Evolutionary conservation across 2,888 invertebrate genomes (phyloP), one percentile per base, ranked within the genome.

Genomic region (Mythimna albipuncta): DNA sequence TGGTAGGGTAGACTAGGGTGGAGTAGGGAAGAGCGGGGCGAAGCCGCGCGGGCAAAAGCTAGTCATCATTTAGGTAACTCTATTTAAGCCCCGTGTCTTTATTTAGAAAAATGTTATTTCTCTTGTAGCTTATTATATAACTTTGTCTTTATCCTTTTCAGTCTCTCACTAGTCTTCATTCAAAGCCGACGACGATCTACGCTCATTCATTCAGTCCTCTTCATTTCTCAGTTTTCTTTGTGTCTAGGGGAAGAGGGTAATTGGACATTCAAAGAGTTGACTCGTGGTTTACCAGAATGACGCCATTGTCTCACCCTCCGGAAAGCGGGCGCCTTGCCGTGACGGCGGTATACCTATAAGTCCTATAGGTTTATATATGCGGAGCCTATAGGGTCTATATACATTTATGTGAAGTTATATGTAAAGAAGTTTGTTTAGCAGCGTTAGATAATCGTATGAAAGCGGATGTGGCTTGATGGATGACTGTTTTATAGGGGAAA

Each of bases 371-470:
- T 13, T 41, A 58, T 44, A 35, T 68, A 52, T 1, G 47, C 35
- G n/a, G 11, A 52, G 32, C 2, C 41, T 63, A 38, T 21, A 21
- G 16, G 35, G 2, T 62, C 5, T 38, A 38, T 13, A 38, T 26
- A 52, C 52, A 16, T 52, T 35, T 75, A 58, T 50, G 13, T 32
- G n/a, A 26, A 55, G 16, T 3, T 65, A 21, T 26, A 65, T 38
- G 61, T 19, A 61, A 32, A 57, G 26, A 62, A 58, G 62, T 32
- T 62, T 19, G 67, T 55, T 58, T 63, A 62, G 62, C 38, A 61
- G 38, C 41, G n/a, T 77, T 79, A 79, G 62, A 74, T 81, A 75
- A 75, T 75, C 77, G 21, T 58, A 75, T 64, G 62, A 58, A 81
- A 75, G 64, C 78, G 64, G 61, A 81, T 65, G 62, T 47, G 32